Base-by-base conservation (phyloP, 2,888 invertebrate species). In the Hedya salicella region DNA sequence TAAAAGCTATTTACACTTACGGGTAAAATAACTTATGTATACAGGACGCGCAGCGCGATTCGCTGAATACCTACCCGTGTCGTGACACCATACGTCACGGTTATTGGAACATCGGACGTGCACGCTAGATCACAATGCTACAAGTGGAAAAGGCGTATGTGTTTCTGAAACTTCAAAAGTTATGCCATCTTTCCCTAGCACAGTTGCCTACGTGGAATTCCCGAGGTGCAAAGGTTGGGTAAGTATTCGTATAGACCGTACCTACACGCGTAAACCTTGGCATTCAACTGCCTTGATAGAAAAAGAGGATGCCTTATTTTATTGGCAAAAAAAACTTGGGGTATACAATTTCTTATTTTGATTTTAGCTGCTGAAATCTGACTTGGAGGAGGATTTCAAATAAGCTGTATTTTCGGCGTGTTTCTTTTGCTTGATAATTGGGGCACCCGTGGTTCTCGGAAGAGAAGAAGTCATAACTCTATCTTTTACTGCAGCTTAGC, bases 161-260 rank as follows among this genome's bases (percentile, higher is more conserved):
- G 36, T 36, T 9, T 9, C 2, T 36, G 9, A 11, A 36, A 9
- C 0, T 36, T 36, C 36, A 11, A 2, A 36, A 36, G 9, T 36
- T 36, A 11, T 36, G 36, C 36, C 36, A 2, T 11, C 9, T 36
- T 36, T 2, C 9, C 36, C 36, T 11, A 36, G 36, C 9, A 9
- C 9, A 1, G 3, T 25, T 36, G 9, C 36, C 9, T 11, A 9
- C 36, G 36, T 36, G 36, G 36, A 36, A 36, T 36, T 19, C 44
- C 32, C 17, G 13, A 44, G 44, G 56, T 13, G 44, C 56, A 44
- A 57, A 57, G 56, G 56, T 57, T 13, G 42, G 32, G 17, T 32
- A 36, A 9, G 44, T 17, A 36, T 36, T 44, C 44, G 57, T 57
- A 42, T 16, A 44, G 44, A n/a, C 44, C 25, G 40, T 5, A 5